Conservation (phyloP, 2,888 invertebrate genomes). For the Sympetrum striolatum region DNA sequence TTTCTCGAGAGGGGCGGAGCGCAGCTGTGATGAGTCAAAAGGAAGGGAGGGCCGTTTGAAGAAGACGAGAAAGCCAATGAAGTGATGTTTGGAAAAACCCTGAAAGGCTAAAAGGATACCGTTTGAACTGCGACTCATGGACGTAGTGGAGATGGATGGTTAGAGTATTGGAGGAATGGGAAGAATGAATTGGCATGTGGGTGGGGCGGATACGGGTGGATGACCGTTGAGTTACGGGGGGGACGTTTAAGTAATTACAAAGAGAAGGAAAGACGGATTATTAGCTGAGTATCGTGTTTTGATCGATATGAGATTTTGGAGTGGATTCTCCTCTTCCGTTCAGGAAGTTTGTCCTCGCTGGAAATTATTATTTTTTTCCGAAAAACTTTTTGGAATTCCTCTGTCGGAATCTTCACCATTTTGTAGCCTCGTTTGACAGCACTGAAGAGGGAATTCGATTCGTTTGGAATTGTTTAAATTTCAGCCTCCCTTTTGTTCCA, state of each 20-base stretch:
- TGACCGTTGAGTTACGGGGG: not conserved
- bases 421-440: too few relatives aligned
- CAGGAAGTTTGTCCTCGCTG: not conserved
- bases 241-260: not conserved
- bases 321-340: not conserved
- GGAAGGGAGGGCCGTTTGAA: not conserved
- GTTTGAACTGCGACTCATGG: not conserved
- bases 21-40: not conserved
- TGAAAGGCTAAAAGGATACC: not conserved
- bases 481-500: too few relatives aligned
- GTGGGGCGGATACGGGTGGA: not conserved
- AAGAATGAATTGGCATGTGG: not conserved
- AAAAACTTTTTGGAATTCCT: not conserved
- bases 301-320: constrained; percentile 25
- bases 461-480: too few relatives aligned
- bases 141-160: not conserved
- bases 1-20: too few relatives aligned
- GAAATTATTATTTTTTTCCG: not conserved
- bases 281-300: constrained; percentile 40
- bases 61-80: not conserved
- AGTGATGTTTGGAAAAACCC: not conserved
- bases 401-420: too few relatives aligned
- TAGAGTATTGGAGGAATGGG: not conserved
- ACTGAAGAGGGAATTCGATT: too few relatives aligned
- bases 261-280: not conserved